Base-by-base conservation (phyloP, 2,888 invertebrate species). In the Ochlodes sylvanus region DNA sequence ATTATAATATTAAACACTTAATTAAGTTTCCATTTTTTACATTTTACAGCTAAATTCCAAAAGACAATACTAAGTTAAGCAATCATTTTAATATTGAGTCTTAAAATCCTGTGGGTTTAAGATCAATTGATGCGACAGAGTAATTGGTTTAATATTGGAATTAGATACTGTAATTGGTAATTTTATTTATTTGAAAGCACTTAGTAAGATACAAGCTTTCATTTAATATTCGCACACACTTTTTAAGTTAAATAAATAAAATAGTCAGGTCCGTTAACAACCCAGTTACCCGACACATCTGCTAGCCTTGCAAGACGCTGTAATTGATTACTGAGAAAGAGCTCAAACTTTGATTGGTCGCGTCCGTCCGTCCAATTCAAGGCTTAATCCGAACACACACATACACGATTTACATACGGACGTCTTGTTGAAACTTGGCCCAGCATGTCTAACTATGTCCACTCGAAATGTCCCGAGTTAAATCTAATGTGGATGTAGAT, bases 311-410 rank as follows among this genome's bases (percentile, higher is more conserved):
- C 76, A 77, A 77, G 75, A 75, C 77, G 71, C 72, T 68, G 76
- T 81, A 82, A 85, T 85, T 86, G 84, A 87, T 87, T 86, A 79
- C 76, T 73, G 77, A 78, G 79, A 76, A 78, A 79, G 73, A 78
- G 79, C 79, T 74, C 75, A 74, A 86, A 86, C 82, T 86, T 84
- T 81, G 86, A 87, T 87, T 86, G 85, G 77, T 83, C 80, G 80
- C 79, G 61, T 67, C 67, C 67, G 61, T 52, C 55, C 70, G 73
- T 69, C 71, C 73, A 73, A 73, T 75, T 73, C 71, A 68, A 68
- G 62, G 68, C 72, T 75, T 75, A 76, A 81, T 85, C 84, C 84
- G 79, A 73, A 64, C 68, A 66, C 63, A 70, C 69, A 57, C 50
- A 54, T 63, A 70, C 10, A 27, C 27, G 5, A 62, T 66, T 66